A percentile compares a stretch with the other conserved stretches of the same genome.
Conservation (phyloP, 2,113 vertebrate genomes). For the Eurystomus gularis region DNA sequence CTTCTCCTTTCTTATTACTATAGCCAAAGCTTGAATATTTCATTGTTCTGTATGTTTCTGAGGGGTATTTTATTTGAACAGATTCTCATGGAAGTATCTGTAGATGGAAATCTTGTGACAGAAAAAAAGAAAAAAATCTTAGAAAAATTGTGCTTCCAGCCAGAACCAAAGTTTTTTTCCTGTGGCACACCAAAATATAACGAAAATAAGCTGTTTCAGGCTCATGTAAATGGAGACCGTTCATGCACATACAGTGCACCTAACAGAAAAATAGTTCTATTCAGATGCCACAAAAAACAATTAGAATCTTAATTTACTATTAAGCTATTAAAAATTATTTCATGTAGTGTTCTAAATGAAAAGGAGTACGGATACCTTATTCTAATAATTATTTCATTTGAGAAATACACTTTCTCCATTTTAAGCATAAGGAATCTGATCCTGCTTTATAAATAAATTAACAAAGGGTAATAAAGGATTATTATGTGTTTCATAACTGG, state of each 20-base stretch:
- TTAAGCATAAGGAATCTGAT: neutral
- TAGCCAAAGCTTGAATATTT: neutral
- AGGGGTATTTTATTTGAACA: neutral
- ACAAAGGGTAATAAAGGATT: neutral
- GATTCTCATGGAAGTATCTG: neutral
- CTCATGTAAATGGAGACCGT: neutral
- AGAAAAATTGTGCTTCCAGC: neutral
- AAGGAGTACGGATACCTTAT: neutral
- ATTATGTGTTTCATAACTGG: neutral
- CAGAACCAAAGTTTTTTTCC: neutral
- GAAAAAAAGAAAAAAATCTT: neutral
- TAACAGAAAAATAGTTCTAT: neutral
- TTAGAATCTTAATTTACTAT: neutral
- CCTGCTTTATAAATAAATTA: neutral
- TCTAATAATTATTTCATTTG: neutral
- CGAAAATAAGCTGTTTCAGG: neutral
- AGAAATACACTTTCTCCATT: neutral
- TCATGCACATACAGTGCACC: neutral
- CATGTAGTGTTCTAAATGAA: neutral
- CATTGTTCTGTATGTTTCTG: neutral
- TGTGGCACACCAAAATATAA: neutral
- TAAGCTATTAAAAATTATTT: neutral
- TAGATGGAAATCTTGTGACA: neutral
- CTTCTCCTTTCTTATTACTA: neutral
- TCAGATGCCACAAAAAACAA: fast-evolving